Evolutionary conservation across 2,888 invertebrate species (phyloP), one percentile per base, ranked within the genome.

Genomic region (Azorinus chamasolen): DNA sequence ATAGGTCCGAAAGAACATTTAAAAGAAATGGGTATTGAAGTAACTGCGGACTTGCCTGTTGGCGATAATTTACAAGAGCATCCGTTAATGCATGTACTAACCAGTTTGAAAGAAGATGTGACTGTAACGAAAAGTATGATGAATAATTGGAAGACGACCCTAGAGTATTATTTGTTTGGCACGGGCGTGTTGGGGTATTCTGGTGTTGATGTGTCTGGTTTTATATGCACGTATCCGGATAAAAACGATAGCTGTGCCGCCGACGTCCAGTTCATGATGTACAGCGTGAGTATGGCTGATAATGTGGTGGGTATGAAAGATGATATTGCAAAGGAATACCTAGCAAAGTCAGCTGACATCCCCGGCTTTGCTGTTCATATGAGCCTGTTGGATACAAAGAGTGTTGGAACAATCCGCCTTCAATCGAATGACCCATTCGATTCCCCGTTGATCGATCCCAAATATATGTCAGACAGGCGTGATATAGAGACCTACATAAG

Each of bases 401-500:
- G 96, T 70, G 94, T 95, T 6, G 98, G 98, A 0, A 95, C 95
- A 84, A 95, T 98, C 1, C 96, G 95, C 81, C 93, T 98, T 22
- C 94, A 95, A 58, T 96, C 96, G 78, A 92, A 94, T 0, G 97
- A 97, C 93, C 96, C 97, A 0, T 94, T 95, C 25, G 95, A 96
- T 70, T 95, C 95, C 92, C 97, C 97, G 0, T 91, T 96, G 43
- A 97, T 99, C 92, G 95, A 98, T 93, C 97, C 98, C 0, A 97
- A 97, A 88, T 99, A 99, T 91, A 96, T 98, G 79, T 93, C 94
- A 37, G 92, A 95, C 12, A 88, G 92, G 0, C 92, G 93, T 41
- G 97, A 97, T 89, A 92, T 96, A 18, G 82, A 84, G 48, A 61
- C 79, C 1, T 65, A 68, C 16, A 46, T 81, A 10, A n/a, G 58